Percentiles rank a stretch among this genome's conserved stretches.
Conservation (phyloP, 1,140 invertebrate species). For the Eubasilissa regina region DNA sequence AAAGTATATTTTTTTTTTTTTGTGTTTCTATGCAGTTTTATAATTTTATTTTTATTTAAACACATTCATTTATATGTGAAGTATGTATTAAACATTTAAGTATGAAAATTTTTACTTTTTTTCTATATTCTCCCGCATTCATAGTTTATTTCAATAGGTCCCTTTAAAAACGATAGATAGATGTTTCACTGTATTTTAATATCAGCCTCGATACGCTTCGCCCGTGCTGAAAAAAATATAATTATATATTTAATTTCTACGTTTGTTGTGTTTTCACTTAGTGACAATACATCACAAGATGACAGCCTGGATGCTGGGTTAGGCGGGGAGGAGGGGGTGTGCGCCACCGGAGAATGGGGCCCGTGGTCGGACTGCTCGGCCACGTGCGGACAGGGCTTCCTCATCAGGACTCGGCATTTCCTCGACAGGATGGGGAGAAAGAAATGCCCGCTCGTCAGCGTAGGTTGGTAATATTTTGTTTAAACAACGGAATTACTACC, state of each 20-base stretch:
- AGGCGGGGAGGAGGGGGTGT: constrained; percentile 66
- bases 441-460: constrained; percentile 80
- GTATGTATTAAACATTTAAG: too few relatives aligned
- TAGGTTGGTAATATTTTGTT: constrained; percentile 62
- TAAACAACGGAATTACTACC: not conserved
- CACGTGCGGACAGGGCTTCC: constrained; percentile 86
- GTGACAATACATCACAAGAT: not conserved
- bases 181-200: too few relatives aligned
- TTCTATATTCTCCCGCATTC: too few relatives aligned
- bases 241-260: too few relatives aligned
- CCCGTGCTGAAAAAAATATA: not conserved
- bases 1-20: too few relatives aligned
- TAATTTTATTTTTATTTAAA: too few relatives aligned
- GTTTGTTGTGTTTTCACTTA: constrained; percentile 3
- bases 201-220: too few relatives aligned
- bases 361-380: constrained; percentile 88
- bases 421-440: constrained; percentile 82
- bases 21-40: too few relatives aligned
- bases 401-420: constrained; percentile 82
- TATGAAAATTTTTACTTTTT: too few relatives aligned
- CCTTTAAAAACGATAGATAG: too few relatives aligned
- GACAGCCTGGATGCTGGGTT: constrained; percentile 4
- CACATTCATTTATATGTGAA: too few relatives aligned
- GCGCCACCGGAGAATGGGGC: constrained; percentile 83
- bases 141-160: too few relatives aligned